Conservation (phyloP, 2,888 invertebrate species). For the Megamerina dolium region DNA sequence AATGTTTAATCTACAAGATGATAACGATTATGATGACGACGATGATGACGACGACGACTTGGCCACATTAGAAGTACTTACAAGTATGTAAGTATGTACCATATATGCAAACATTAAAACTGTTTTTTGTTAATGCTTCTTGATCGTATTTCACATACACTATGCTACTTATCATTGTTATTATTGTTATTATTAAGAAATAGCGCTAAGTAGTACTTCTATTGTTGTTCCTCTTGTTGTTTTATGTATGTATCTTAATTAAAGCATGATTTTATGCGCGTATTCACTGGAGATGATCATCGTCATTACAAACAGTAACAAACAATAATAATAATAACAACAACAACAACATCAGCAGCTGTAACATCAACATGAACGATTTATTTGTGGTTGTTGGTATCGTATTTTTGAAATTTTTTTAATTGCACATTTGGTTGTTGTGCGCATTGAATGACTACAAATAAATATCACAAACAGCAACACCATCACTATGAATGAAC, state of each 20-base stretch:
- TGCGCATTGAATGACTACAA: background rate
- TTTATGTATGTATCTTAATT: slow-evolving; percentile 25
- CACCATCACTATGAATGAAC: background rate
- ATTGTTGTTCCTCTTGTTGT: background rate
- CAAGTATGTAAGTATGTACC: too few species aligned
- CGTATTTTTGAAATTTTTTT: background rate
- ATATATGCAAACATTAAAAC: too few species aligned
- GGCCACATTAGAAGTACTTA: background rate
- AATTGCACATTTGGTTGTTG: background rate
- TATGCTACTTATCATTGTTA: background rate
- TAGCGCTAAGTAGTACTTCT: background rate
- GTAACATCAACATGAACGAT: slow-evolving; percentile 28
- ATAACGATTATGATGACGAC: background rate
- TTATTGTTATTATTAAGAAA: background rate
- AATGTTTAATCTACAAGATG: background rate
- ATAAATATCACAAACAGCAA: too few species aligned
- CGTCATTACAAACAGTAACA: slow-evolving; percentile 1
- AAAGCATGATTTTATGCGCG: slow-evolving; percentile 41
- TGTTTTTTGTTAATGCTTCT: too few species aligned
- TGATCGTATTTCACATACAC: too few species aligned
- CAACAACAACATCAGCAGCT: slow-evolving; percentile 18
- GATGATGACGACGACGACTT: background rate
- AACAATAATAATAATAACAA: slow-evolving; percentile 15
- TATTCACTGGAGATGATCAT: slow-evolving; percentile 41
- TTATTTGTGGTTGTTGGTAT: slow-evolving; percentile 5